Percentiles rank a stretch among this genome's conserved stretches.
These are phyloP conservation scores for Lepus timidus DNA, from an alignment of 2,113 vertebrate species.

Conservation along the genomic window DNA sequence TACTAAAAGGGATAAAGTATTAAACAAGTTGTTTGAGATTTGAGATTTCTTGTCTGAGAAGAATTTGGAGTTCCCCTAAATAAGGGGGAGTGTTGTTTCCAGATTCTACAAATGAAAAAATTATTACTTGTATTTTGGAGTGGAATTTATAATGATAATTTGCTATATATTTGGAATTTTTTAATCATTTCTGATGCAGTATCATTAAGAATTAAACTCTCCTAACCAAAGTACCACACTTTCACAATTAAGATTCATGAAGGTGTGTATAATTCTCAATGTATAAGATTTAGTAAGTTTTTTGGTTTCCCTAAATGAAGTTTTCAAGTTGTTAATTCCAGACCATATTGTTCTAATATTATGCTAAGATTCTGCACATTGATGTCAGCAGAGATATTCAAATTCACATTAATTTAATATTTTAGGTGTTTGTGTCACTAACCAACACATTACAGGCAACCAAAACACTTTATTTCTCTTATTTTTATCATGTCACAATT, in stretches of 20 bases:
- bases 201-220: neutral
- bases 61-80: neutral
- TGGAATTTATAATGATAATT: neutral
- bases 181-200: neutral
- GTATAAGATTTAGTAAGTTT: neutral
- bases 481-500: neutral
- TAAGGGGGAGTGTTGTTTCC: neutral
- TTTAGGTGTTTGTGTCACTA: neutral
- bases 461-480: neutral
- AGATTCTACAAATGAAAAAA: neutral
- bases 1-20: too few relatives aligned
- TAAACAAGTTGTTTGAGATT: neutral
- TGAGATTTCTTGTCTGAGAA: neutral
- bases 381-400: neutral
- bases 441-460: neutral
- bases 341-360: neutral
- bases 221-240: neutral
- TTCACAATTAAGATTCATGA: neutral
- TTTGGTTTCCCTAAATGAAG: neutral
- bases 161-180: neutral
- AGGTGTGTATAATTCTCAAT: neutral
- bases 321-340: neutral
- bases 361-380: neutral
- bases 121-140: neutral
- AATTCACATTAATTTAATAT: neutral